Conservation (phyloP, 2,797 vertebrate genomes). For the Tenualosa thibaudeaui region DNA sequence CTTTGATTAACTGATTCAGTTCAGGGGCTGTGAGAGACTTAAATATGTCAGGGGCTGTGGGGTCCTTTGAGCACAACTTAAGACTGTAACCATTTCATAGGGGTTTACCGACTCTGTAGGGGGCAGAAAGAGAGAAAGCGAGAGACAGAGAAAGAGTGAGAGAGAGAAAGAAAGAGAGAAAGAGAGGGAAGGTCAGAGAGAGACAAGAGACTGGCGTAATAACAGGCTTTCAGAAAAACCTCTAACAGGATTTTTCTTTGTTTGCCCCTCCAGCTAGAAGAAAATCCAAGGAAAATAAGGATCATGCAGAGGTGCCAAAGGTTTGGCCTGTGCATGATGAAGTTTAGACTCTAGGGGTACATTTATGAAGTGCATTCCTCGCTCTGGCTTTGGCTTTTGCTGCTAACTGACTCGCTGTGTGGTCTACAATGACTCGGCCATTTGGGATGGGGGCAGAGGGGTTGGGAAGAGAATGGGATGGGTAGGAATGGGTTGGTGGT, state of each 20-base stretch:
- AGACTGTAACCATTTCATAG: neutral
- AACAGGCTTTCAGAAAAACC: constrained; percentile 34
- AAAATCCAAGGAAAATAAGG: constrained; percentile 73
- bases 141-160: constrained; percentile 29
- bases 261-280: constrained; percentile 81
- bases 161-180: constrained; percentile 19
- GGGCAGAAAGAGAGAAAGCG: neutral
- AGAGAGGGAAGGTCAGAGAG: constrained; percentile 14
- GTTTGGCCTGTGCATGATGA: constrained; percentile 74
- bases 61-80: neutral
- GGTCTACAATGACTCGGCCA: neutral
- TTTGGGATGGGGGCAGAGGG: neutral
- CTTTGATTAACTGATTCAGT: neutral
- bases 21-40: neutral
- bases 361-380: constrained; percentile 42
- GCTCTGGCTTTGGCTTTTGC: neutral
- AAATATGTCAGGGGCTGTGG: neutral
- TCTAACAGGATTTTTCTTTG: constrained; percentile 74
- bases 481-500: neutral
- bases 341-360: constrained; percentile 76
- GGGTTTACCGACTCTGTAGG: neutral
- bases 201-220: neutral
- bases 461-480: neutral
- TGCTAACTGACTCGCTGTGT: neutral
- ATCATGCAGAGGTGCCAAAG: constrained; percentile 72